Evolutionary conservation across 2,888 invertebrate genomes (phyloP).

Genomic region (Sesia apiformis): DNA sequence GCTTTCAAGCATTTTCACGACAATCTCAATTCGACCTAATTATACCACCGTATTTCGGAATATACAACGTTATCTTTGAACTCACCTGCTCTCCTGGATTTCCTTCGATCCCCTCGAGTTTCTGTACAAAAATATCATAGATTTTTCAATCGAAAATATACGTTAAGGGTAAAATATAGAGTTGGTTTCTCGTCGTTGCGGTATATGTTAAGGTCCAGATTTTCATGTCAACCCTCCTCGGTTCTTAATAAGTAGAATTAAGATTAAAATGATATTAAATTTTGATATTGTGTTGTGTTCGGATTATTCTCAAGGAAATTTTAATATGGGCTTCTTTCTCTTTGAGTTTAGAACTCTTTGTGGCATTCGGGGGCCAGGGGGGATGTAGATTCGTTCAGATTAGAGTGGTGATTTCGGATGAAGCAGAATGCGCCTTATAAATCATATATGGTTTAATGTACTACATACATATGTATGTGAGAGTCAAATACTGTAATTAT

Average conservation of each 20-base stretch:
- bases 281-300: slow-evolving; percentile 72
- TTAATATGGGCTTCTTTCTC: slow-evolving; percentile 56
- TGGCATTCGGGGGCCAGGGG: background rate
- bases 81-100: slow-evolving; percentile 56
- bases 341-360: slow-evolving; percentile 30
- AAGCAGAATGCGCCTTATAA: too few relatives aligned
- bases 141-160: slow-evolving; percentile 7
- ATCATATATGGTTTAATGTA: too few relatives aligned
- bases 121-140: slow-evolving; percentile 15
- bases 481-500: too few relatives aligned
- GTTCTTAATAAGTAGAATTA: slow-evolving; percentile 71
- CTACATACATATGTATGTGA: too few relatives aligned
- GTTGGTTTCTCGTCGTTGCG: slow-evolving; percentile 10
- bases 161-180: slow-evolving; percentile 9
- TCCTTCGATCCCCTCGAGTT: slow-evolving; percentile 27
- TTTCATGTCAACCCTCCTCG: slow-evolving; percentile 48
- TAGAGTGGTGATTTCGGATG: too few relatives aligned
- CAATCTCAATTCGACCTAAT: slow-evolving; percentile 54
- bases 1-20: slow-evolving; percentile 18
- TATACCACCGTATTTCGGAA: slow-evolving; percentile 45
- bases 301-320: slow-evolving; percentile 68
- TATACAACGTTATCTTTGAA: slow-evolving; percentile 65
- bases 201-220: slow-evolving; percentile 25
- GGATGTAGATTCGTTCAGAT: background rate
- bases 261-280: slow-evolving; percentile 75